Base-by-base conservation (phyloP, 2,888 invertebrate species). In the Acanthosepion pharaonis region DNA sequence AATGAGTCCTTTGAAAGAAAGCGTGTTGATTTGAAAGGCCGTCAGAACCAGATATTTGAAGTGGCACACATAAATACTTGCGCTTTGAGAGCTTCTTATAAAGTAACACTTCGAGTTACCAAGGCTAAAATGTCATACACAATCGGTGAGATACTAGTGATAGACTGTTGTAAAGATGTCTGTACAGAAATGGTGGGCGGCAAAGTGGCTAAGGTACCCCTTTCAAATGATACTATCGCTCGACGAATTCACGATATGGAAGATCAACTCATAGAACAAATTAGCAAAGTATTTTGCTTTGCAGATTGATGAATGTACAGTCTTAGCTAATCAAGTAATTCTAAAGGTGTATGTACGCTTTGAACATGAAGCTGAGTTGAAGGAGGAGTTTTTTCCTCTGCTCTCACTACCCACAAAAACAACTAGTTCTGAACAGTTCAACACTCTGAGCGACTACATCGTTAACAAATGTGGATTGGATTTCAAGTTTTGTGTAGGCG, bases 91-190 rank as follows among this genome's bases (percentile, higher is more conserved):
- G 91, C 91, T 91, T 91, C 91, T 91, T 23, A 28, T 15, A 28
- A 91, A 91, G 91, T 91, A 91, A 25, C n/a, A 91, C 91, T 91
- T 42, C 42, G 2, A 42, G 42, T 42, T 42, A 42, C 42, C 42
- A 42, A 42, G 42, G 42, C 42, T 42, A 91, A 91, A 91, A 91
- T 0, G 91, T 20, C 28, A 28, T 93, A 93, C 51, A 93, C 93
- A 93, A 51, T 93, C 33, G 51, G 93, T 93, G 93, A 93, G 93
- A 93, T 28, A 18, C 49, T 20, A 48, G n/a, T 93, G 93, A 93
- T 93, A 51, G 93, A 48, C 51, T 93, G 49, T 93, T 49, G 49
- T 93, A 93, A 93, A 93, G 49, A 93, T 93, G 93, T 33, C 93
- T 49, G 93, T 48, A 49, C 23, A 23, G 93, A 93, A 93, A 93